Evolutionary conservation across 1,140 invertebrate genomes (phyloP), one percentile per base, ranked within the genome.

Genomic region (Holotrichia oblita): DNA sequence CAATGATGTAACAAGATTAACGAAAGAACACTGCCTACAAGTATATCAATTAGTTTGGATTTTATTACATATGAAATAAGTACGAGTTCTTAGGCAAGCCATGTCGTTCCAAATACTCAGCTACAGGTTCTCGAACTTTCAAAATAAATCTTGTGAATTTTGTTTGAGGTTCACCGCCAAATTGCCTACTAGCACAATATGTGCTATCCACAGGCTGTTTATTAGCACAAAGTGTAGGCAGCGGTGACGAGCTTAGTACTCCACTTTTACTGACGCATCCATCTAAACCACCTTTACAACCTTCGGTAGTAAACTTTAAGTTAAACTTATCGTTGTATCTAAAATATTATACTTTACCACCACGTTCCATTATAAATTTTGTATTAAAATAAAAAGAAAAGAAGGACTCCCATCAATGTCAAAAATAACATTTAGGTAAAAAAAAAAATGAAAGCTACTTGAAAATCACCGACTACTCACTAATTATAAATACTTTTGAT

Each of bases 11-110:
- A 85, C 48, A 10, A 85, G 76, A 41, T 78, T 80, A 6, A 83
- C n/a, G 77, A 85, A 85, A 3, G 82, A 80, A 42, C 81, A 81
- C 74, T 82, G 77, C 77, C 84, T 84, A 69, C 79, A 85, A 85
- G 78, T 78, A 3, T 22, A 81, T 40, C 55, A 75, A 75, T 64
- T 72, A 78, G n/a, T 17, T 59, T 10, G 14, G 17, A 42, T 27
- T 69, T 69, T 69, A 69, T 74, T 61, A 40, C 27, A 75, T 61
- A 74, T 55, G 73, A n/a, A 20, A 48, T 20, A 79, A 78, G 81
- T 82, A 85, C 84, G 83, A 82, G 22, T 81, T 79, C 79, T 81
- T 83, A 12, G 83, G 78, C 48, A 85, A 74, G 44, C 69, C 77
- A 34, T 73, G 77, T 55, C 41, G 72, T 78, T 73, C 69, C 48